A percentile compares a stretch with the other conserved stretches of the same genome.
Conservation (phyloP, 2,797 vertebrate genomes). For the Neoniphon sammara region DNA sequence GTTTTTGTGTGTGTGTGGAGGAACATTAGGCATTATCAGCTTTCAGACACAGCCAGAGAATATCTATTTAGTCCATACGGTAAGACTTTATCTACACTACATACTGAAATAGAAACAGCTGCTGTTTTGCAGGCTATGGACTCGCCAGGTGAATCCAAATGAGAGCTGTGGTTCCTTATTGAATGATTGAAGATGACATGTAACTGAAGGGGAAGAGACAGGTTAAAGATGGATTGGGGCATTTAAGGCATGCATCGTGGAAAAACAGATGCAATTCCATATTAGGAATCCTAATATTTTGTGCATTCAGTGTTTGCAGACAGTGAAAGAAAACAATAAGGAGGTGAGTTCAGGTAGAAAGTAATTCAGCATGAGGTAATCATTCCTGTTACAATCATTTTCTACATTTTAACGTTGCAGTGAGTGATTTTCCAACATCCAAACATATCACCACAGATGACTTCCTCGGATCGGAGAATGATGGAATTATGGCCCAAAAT, state of each 20-base stretch:
- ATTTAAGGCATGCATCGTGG: neutral
- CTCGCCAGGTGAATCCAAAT: conserved; percentile 13
- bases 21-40: too few species aligned
- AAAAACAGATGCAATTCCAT: neutral
- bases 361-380: conserved; percentile 33
- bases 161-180: conserved; percentile 7
- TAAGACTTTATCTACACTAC: conserved; percentile 11
- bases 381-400: conserved; percentile 23
- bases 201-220: neutral
- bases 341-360: conserved; percentile 24
- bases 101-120: neutral
- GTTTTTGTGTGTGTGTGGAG: too few species aligned
- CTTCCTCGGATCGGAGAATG: conserved; percentile 61
- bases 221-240: neutral
- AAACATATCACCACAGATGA: conserved; percentile 60
- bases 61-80: neutral
- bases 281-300: too few species aligned
- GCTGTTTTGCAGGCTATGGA: neutral
- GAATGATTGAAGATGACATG: conserved; percentile 16
- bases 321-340: conserved; percentile 2
- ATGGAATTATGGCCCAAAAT: conserved; percentile 64
- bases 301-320: neutral
- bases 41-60: too few species aligned
- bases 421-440: conserved; percentile 59
- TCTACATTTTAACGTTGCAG: conserved; percentile 22